Evolutionary conservation across 1,140 invertebrate genomes (phyloP), one percentile per base, ranked within the genome.

Genomic region (Listronotus bonariensis): DNA sequence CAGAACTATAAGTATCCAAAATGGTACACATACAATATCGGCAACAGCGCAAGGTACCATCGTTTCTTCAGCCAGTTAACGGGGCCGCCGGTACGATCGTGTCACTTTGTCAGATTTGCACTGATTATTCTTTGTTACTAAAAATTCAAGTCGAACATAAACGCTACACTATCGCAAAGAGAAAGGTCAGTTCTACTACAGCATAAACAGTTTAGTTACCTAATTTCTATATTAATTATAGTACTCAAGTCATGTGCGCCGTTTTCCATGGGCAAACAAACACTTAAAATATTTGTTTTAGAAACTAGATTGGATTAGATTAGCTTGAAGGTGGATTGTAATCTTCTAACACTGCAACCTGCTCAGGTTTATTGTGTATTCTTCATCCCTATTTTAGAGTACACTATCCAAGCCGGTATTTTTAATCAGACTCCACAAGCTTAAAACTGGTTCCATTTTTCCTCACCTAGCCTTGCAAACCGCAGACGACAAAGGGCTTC

Each of bases 81-180:
- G 55, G 55, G 55, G 55, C 43, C 43, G 55, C 9, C 55, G 34
- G 55, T 58, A 18, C 55, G 55, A 58, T 58, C 55, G 55, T 58
- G 55, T 58, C 55, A 58, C 55, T 58, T 58, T 58, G 55, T 58
- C 31, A 58, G 55, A 58, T 58, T 58, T 58, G 55, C 55, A 58
- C 55, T 58, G 55, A 58, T 58, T 58, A 58, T 17, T 58, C 55
- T 58, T 58, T 58, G 55, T 58, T 58, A 58, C 20, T 46, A 58
- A 58, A 58, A 58, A 58, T 58, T 42, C n/a, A 12, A 34, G 11
- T 34, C 17, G 55, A 40, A 58, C 32, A 42, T 46, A 58, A 58
- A 34, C 34, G 34, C 17, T 41, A 11, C 32, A 58, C 55, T 58
- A 32, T 58, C 55, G 34, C 43, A 46, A 58, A 58, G 55, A 58